A percentile compares a stretch with the other conserved stretches of the same genome.
phyloP scores from a whole-genome alignment of 2,797 vertebrate genomes.

The Pterois miles region DNA sequence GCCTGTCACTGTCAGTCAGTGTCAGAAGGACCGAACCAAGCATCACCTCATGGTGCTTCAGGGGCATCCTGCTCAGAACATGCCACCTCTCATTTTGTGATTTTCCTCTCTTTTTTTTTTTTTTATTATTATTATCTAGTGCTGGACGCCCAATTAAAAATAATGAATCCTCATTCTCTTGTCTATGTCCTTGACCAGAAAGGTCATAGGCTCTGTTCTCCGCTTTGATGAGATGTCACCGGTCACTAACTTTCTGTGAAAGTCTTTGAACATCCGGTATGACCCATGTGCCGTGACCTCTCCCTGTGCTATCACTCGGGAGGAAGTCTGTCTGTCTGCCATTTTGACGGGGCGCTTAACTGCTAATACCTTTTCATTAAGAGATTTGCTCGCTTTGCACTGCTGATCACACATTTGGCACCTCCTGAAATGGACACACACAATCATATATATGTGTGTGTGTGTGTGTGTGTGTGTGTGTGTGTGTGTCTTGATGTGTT shows the following conservation, averaged over 20 bases:
- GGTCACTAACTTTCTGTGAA: constrained; percentile 67
- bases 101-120: constrained; percentile 3
- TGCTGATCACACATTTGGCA: constrained; percentile 81
- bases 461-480: not conserved
- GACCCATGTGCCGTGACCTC: constrained; percentile 68
- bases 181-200: constrained; percentile 53
- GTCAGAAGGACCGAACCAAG: constrained; percentile 19
- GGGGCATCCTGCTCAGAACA: constrained; percentile 20
- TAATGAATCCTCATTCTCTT: constrained; percentile 66
- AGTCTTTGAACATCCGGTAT: constrained; percentile 57
- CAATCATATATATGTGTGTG: not conserved
- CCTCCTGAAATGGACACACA: constrained; percentile 12
- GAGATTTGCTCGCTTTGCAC: constrained; percentile 73
- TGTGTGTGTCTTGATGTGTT: constrained; percentile 57
- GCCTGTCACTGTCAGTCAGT: constrained; percentile 14
- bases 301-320: constrained; percentile 50
- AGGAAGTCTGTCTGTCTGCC: constrained; percentile 59
- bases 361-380: constrained; percentile 76
- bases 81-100: constrained; percentile 19
- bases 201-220: constrained; percentile 55
- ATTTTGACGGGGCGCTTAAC: constrained; percentile 52
- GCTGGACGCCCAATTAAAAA: constrained; percentile 71
- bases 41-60: constrained; percentile 6
- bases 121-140: not conserved
- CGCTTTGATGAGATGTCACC: constrained; percentile 70